Percentiles rank a stretch among this genome's conserved stretches.
Conservation (phyloP, 2,888 invertebrate genomes). For the Heliconius cydno region DNA sequence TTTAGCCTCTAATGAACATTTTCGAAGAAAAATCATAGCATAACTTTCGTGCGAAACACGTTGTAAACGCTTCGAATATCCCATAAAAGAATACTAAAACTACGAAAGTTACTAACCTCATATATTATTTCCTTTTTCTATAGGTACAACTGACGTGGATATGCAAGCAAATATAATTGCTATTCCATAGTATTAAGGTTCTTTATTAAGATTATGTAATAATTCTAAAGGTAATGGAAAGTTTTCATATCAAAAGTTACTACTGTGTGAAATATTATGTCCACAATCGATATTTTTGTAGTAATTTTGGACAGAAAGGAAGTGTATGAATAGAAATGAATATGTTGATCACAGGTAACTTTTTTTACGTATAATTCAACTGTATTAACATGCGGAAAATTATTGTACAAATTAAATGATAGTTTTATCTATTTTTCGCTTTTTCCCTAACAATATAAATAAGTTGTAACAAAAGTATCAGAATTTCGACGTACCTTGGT, state of each 20-base stretch:
- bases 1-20: slow-evolving; percentile 3
- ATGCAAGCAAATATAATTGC: slow-evolving; percentile 1
- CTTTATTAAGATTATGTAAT: neutral
- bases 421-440: too few relatives aligned
- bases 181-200: slow-evolving; percentile 9
- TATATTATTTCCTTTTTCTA: slow-evolving; percentile 15
- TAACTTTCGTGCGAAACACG: slow-evolving; percentile 22
- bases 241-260: slow-evolving; percentile 12
- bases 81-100: slow-evolving; percentile 29
- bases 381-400: neutral
- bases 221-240: neutral
- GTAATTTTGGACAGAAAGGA: neutral
- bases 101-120: slow-evolving; percentile 17
- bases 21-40: slow-evolving; percentile 9
- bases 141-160: neutral
- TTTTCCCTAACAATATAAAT: too few relatives aligned
- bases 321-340: neutral
- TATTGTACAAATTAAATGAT: too few relatives aligned
- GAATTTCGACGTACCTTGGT: too few relatives aligned
- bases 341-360: neutral
- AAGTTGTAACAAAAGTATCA: too few relatives aligned
- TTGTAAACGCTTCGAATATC: slow-evolving; percentile 24
- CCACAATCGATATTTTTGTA: neutral
- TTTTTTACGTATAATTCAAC: neutral
- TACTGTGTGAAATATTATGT: neutral